These are phyloP conservation scores for Drosophila putrida DNA, from an alignment of 2,888 invertebrate genomes.

Conservation along the genomic window DNA sequence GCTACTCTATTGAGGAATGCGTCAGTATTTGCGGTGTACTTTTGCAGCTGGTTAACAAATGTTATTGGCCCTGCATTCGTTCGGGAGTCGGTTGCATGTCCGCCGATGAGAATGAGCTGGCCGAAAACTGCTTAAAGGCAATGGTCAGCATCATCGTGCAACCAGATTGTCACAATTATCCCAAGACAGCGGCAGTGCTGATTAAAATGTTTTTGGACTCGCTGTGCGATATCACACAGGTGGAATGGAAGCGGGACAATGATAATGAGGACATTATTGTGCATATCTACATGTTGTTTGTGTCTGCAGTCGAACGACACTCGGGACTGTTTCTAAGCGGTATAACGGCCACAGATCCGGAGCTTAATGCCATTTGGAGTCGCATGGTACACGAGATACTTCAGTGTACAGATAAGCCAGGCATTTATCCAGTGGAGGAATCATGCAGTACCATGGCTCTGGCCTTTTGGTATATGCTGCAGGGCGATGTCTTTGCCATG, in stretches of 20 bases:
- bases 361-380: constrained; percentile 86
- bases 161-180: constrained; percentile 88
- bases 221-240: constrained; percentile 86
- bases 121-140: constrained; percentile 88
- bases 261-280: constrained; percentile 88
- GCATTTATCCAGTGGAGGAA: constrained; percentile 95
- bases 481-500: constrained; percentile 86
- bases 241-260: constrained; percentile 86
- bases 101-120: constrained; percentile 87
- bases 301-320: constrained; percentile 91
- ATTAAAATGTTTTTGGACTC: constrained; percentile 88
- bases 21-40: constrained; percentile 84
- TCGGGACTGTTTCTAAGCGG: constrained; percentile 86
- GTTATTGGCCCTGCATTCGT: constrained; percentile 84
- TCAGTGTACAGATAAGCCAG: constrained; percentile 91
- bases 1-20: constrained; percentile 84
- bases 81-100: constrained; percentile 86
- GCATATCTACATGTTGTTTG: constrained; percentile 89
- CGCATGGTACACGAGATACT: constrained; percentile 91
- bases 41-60: constrained; percentile 85
- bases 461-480: constrained; percentile 96
- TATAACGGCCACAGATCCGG: constrained; percentile 83
- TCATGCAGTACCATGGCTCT: constrained; percentile 93
- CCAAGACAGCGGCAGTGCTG: constrained; percentile 87
- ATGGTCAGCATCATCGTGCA: constrained; percentile 86